Conservation (phyloP, 2,888 invertebrate genomes). For the Chydorus sphaericus region DNA sequence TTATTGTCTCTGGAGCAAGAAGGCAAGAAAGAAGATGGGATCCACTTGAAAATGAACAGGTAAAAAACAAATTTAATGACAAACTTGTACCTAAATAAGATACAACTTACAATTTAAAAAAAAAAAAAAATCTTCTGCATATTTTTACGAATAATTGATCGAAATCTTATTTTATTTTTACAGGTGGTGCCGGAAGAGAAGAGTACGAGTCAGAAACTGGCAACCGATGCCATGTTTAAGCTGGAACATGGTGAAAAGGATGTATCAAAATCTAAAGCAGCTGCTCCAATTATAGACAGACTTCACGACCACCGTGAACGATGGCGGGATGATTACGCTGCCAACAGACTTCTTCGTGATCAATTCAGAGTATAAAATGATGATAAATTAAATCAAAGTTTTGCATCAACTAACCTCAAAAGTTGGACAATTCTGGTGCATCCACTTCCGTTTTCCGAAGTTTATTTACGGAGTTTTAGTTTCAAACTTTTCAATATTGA, state of each 20-base stretch:
- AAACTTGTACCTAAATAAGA: too few species aligned
- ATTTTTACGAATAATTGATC: neutral
- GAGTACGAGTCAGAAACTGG: slow-evolving; percentile 70
- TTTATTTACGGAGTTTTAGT: neutral
- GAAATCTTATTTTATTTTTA: neutral
- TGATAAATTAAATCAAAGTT: too few species aligned
- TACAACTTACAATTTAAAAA: neutral
- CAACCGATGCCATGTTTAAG: slow-evolving; percentile 95
- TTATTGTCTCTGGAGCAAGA: slow-evolving; percentile 83
- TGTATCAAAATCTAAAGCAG: slow-evolving; percentile 47
- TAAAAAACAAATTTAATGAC: too few species aligned
- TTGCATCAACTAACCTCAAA: neutral
- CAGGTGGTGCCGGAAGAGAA: slow-evolving; percentile 75
- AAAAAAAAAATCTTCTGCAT: neutral
- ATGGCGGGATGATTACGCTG: slow-evolving; percentile 85
- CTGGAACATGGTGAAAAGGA: slow-evolving; percentile 84
- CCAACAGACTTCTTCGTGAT: slow-evolving; percentile 69
- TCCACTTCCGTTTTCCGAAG: neutral
- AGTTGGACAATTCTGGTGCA: too few species aligned
- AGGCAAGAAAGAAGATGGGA: slow-evolving; percentile 98
- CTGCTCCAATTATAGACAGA: slow-evolving; percentile 55
- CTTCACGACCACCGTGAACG: slow-evolving; percentile 64
- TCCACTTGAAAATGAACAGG: slow-evolving; percentile 83
- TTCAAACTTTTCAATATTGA: too few species aligned
- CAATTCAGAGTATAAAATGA: slow-evolving; percentile 76